phyloP scores from a whole-genome alignment of 53 echinoderm and acorn worm species.

The Patiria pectinifera region DNA sequence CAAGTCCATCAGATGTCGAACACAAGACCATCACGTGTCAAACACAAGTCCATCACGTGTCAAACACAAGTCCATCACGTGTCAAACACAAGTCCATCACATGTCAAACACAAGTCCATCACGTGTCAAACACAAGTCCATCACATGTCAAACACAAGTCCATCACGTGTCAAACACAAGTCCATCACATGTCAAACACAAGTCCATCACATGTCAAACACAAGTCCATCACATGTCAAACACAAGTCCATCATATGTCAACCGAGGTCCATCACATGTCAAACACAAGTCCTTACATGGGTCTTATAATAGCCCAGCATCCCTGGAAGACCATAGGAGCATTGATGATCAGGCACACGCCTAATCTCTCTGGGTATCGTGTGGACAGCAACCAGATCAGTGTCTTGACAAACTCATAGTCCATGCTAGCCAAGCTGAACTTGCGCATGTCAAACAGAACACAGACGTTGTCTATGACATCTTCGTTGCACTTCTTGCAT shows the following conservation, averaged over 20 bases:
- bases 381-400: constrained; percentile 71
- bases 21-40: constrained; percentile 20
- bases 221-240: constrained; percentile 49
- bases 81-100: constrained; percentile 57
- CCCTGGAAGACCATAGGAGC: constrained; percentile 70
- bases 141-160: neutral
- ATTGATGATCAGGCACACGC: constrained; percentile 70
- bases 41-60: neutral
- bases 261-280: too few relatives aligned
- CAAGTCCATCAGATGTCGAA: neutral
- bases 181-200: constrained; percentile 31
- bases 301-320: constrained; percentile 71
- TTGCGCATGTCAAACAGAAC: constrained; percentile 73
- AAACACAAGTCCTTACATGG: constrained; percentile 47
- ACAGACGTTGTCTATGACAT: constrained; percentile 71
- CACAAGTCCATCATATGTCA: constrained; percentile 36
- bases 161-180: neutral
- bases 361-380: constrained; percentile 69
- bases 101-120: constrained; percentile 48
- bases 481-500: constrained; percentile 74
- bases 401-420: constrained; percentile 74
- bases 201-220: constrained; percentile 57
- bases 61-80: neutral
- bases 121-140: constrained; percentile 56
- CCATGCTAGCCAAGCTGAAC: constrained; percentile 68